These are phyloP conservation scores for Balanococcus diminutus DNA, from an alignment of 2,888 invertebrate genomes.

Conservation along the genomic window DNA sequence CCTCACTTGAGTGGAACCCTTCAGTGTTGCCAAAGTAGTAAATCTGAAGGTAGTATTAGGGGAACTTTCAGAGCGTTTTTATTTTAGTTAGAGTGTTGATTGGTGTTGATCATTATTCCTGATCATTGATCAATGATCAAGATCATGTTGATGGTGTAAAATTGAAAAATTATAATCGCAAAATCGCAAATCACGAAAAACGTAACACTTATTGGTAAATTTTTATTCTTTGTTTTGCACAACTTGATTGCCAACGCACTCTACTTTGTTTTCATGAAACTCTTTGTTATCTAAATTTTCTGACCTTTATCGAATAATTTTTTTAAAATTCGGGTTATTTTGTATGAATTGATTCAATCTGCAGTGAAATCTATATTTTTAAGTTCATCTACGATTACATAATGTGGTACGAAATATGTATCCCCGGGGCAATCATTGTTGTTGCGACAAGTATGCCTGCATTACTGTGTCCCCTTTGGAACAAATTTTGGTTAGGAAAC, in stretches of 20 bases:
- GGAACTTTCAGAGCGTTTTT: no score
- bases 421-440: constrained; percentile 68
- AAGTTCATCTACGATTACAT: no score
- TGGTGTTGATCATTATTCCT: no score
- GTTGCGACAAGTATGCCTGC: constrained; percentile 69
- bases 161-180: no score
- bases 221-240: not conserved
- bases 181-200: no score
- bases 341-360: not conserved
- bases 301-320: not conserved
- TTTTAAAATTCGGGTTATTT: not conserved
- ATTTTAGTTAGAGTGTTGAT: no score
- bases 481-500: constrained; percentile 69
- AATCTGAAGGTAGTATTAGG: no score
- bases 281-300: not conserved
- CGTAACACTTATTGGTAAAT: no score
- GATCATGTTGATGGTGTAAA: no score
- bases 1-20: no score
- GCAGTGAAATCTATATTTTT: not conserved
- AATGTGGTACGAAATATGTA: constrained; percentile 80
- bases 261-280: not conserved
- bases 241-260: not conserved
- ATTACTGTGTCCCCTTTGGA: constrained; percentile 68
- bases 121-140: no score
- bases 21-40: no score